These are phyloP conservation scores for Drosophila ezoana DNA, from an alignment of 2,888 invertebrate genomes.

Conservation along the genomic window DNA sequence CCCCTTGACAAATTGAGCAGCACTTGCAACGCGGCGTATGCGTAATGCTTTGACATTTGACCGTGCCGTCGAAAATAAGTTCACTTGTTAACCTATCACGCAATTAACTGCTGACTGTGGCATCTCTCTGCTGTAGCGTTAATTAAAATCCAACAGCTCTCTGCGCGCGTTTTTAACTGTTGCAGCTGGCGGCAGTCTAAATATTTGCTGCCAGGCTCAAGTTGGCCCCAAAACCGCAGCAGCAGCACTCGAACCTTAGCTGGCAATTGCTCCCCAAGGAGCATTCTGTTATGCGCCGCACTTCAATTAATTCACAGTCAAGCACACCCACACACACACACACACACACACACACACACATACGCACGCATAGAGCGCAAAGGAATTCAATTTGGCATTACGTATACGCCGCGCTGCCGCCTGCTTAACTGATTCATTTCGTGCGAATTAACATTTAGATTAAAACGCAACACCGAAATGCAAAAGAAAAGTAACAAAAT, in stretches of 20 bases:
- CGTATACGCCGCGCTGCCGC: conserved; percentile 53
- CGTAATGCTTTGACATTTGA: conserved; percentile 8
- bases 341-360: conserved; percentile 4
- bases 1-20: conserved; percentile 23
- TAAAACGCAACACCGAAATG: conserved; percentile 61
- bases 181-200: conserved; percentile 11
- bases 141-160: conserved; percentile 59
- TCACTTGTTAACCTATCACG: conserved; percentile 19
- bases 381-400: conserved; percentile 53
- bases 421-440: conserved; percentile 73
- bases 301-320: conserved; percentile 55
- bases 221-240: conserved; percentile 1
- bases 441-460: conserved; percentile 74
- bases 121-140: conserved; percentile 19
- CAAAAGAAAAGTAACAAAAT: conserved; percentile 22
- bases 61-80: background rate
- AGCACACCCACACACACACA: conserved; percentile 2
- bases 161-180: conserved; percentile 1
- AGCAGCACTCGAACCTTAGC: conserved; percentile 50
- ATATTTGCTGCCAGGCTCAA: conserved; percentile 27
- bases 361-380: background rate
- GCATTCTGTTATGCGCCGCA: conserved; percentile 60
- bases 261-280: conserved; percentile 70
- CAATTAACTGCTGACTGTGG: conserved; percentile 55
- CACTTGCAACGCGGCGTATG: conserved; percentile 35